These are phyloP conservation scores for Ciona savignyi DNA, from an alignment of 23 tunicate species.

Conservation along the genomic window DNA sequence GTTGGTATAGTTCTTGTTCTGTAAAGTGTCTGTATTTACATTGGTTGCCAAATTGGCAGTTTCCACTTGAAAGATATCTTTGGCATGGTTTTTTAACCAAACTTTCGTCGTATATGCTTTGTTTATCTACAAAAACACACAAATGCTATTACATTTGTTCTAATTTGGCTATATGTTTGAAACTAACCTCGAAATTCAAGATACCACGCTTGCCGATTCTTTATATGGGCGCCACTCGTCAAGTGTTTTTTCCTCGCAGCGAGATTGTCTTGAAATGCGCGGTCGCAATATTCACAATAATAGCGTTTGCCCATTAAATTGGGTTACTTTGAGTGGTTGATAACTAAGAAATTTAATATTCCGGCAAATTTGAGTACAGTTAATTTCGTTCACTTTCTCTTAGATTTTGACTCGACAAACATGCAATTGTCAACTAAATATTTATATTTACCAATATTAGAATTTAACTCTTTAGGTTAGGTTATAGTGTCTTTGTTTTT, in stretches of 20 bases:
- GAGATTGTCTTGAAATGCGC: slow-evolving; percentile 73
- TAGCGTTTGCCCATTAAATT: slow-evolving; percentile 47
- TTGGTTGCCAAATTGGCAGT: slow-evolving; percentile 59
- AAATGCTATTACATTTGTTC: no score
- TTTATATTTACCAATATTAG: no score
- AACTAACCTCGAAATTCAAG: slow-evolving; percentile 43
- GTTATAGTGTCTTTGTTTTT: no score
- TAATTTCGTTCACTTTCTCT: no score
- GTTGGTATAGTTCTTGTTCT: slow-evolving; percentile 19
- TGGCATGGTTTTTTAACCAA: slow-evolving; percentile 41
- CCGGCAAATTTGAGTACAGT: no score
- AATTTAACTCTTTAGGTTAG: no score
- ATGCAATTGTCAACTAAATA: no score
- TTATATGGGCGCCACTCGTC: slow-evolving; percentile 29
- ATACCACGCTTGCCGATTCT: slow-evolving; percentile 48
- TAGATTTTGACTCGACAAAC: no score
- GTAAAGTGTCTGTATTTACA: slow-evolving; percentile 69
- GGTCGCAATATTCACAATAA: slow-evolving; percentile 80
- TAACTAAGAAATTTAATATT: no score
- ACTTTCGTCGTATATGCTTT: slow-evolving; percentile 11
- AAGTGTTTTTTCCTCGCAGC: slow-evolving; percentile 71
- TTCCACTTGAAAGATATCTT: slow-evolving; percentile 40
- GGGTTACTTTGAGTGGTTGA: no score
- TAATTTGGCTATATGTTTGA: no score
- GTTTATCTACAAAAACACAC: slow-evolving; percentile 12